Evolutionary conservation across 2,797 vertebrate species (phyloP), one percentile per base, ranked within the genome.

Genomic region (Onychomys arenicola): DNA sequence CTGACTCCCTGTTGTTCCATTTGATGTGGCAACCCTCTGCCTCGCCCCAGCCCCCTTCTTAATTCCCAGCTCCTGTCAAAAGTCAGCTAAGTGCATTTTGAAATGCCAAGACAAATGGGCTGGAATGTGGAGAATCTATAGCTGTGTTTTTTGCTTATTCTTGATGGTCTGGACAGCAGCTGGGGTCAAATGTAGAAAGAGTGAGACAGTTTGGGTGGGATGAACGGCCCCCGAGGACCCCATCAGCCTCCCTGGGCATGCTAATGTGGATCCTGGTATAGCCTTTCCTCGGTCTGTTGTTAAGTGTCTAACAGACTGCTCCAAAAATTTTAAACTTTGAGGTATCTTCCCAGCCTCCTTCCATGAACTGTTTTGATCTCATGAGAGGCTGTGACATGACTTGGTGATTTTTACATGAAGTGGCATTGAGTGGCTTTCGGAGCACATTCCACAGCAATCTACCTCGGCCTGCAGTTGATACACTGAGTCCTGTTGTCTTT

Each of bases 381-480:
- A 49, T 75, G 43, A 82, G 90, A 93, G 87, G 75, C 82, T 52
- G 8, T 77, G 82, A 77, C 46, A 61, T 63, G 81, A 77, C 49
- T 0, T 73, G 52, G 86, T 78, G 91, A 91, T 69, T 93, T 93
- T 97, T 81, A 59, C 37, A 37, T 11, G 43, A 76, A 82, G 83
- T 93, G 96, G 95, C 84, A 46, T 90, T 76, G 88, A 87, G 71
- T 94, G 9, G 2, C 94, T 89, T 92, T 96, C 40, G 91, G 49
- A 71, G 61, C 78, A 67, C 97, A 96, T 97, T 98, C 96, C 96
- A 92, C 6, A 77, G 91, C 94, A 55, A 0, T 96, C 95, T 90
- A 73, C 57, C 73, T 29, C 5, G n/a, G 77, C 82, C 93, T 80
- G 85, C 88, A 14, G 83, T 80, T 92, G 71, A 69, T 40, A 87